Percentiles rank a stretch among this genome's conserved stretches.
Conservation (phyloP, 2,797 vertebrate species). For the Thripadectes ignobilis region DNA sequence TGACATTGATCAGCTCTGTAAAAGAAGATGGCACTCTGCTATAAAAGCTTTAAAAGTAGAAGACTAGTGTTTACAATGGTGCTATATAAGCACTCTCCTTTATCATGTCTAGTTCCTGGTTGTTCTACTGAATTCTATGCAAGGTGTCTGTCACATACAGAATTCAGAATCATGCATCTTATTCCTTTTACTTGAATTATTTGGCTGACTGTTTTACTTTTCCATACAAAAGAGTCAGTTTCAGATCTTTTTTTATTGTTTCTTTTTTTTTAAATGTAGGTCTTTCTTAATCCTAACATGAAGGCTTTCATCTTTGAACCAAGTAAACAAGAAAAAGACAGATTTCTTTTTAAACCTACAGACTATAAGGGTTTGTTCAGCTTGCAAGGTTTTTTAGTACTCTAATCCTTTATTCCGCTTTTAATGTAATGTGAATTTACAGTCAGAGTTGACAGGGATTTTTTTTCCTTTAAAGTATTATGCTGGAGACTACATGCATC, state of each 20-base stretch:
- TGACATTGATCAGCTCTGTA: neutral
- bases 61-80: neutral
- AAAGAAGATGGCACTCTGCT: neutral
- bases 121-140: neutral
- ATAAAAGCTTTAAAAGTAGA: neutral
- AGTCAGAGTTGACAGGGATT: neutral
- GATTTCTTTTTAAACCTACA: neutral
- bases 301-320: neutral
- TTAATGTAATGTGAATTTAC: neutral
- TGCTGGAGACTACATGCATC: neutral
- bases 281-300: neutral
- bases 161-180: neutral
- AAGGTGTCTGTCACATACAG: neutral
- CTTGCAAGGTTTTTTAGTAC: neutral
- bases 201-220: neutral
- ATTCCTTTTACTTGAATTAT: neutral
- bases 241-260: neutral
- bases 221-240: neutral
- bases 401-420: neutral
- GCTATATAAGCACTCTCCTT: neutral
- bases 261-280: neutral
- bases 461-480: neutral
- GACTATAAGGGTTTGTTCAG: neutral
- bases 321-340: constrained; percentile 10
- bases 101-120: neutral